Percentiles rank a stretch among this genome's conserved stretches.
Conservation (phyloP, 2,888 invertebrate genomes). For the Mellilla xanthometata region DNA sequence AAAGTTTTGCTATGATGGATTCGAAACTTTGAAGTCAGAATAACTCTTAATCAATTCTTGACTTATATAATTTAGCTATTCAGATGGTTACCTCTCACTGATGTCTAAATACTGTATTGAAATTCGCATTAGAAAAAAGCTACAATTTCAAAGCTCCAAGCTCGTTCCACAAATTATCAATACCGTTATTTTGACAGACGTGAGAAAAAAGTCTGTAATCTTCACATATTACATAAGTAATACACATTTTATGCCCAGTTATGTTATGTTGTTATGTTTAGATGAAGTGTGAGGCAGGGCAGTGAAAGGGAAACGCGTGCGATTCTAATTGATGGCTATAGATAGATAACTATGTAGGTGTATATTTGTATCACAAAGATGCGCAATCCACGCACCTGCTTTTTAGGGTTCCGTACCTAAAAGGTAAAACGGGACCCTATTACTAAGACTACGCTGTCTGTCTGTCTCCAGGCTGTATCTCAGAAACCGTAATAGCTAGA, state of each 20-base stretch:
- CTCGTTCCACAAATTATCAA: slow-evolving; percentile 34
- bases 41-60: slow-evolving; percentile 1
- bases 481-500: no score
- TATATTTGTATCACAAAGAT: slow-evolving; percentile 65
- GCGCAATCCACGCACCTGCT: slow-evolving; percentile 50
- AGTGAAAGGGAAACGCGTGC: slow-evolving; percentile 64
- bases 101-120: slow-evolving; percentile 4
- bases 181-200: slow-evolving; percentile 38
- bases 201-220: slow-evolving; percentile 36
- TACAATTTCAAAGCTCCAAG: slow-evolving; percentile 8
- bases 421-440: no score
- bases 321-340: slow-evolving; percentile 53
- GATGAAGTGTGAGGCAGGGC: slow-evolving; percentile 14
- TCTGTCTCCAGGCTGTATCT: no score
- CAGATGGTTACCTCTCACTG: slow-evolving; percentile 18
- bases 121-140: slow-evolving; percentile 21
- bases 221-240: slow-evolving; percentile 27
- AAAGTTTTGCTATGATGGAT: not conserved
- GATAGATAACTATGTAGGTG: slow-evolving; percentile 3
- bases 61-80: slow-evolving; percentile 12
- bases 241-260: slow-evolving; percentile 19
- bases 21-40: not conserved
- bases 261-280: slow-evolving; percentile 12
- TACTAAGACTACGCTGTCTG: no score
- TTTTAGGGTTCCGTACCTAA: no score